phyloP scores from a whole-genome alignment of 1,140 invertebrate species.

The Danaus melanippus region DNA sequence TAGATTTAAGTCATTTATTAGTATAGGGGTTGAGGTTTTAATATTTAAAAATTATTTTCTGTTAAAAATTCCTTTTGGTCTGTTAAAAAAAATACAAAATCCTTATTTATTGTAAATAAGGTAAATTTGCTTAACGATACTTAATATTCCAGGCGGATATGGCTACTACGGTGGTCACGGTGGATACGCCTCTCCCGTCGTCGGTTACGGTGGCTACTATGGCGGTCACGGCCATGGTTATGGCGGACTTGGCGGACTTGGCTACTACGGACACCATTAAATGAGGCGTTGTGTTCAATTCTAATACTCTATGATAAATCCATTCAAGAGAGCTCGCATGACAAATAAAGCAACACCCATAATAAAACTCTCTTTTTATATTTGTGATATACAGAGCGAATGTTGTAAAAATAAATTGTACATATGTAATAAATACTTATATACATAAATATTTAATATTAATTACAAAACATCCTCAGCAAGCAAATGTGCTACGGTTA shows the following conservation, averaged over 20 bases:
- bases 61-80: too few species aligned
- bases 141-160: conserved; percentile 21
- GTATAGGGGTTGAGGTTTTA: too few species aligned
- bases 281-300: conserved; percentile 20
- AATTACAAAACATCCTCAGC: not conserved
- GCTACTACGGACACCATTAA: conserved; percentile 40
- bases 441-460: conserved; percentile 3
- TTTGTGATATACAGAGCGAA: conserved; percentile 28
- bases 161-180: conserved; percentile 23
- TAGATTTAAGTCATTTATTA: too few species aligned
- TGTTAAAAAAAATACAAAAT: too few species aligned
- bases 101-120: too few species aligned
- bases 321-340: conserved; percentile 11
- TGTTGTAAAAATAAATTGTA: conserved; percentile 29
- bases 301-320: conserved; percentile 16
- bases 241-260: conserved; percentile 33
- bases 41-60: too few species aligned
- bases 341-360: conserved; percentile 6
- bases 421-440: conserved; percentile 32
- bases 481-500: too few species aligned
- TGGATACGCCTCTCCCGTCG: conserved; percentile 8
- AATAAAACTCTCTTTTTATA: conserved; percentile 4
- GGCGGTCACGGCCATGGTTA: conserved; percentile 35
- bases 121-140: not conserved
- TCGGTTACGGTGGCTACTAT: conserved; percentile 28